phyloP scores from a whole-genome alignment of 2,113 vertebrate genomes.

The Indicator maculatus region DNA sequence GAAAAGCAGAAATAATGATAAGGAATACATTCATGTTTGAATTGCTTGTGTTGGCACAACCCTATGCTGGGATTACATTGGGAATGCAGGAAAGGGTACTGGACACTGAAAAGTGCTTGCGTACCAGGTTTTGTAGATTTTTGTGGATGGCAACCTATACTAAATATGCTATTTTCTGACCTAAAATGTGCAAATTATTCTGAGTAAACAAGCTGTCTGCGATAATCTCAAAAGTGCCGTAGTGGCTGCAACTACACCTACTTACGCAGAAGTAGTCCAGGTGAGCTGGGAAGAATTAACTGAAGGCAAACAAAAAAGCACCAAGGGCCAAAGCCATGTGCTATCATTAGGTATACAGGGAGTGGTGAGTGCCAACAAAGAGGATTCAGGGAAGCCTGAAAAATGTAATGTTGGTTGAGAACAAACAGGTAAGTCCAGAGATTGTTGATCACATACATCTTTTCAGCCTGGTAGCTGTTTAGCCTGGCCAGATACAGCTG shows the following conservation, averaged over 20 bases:
- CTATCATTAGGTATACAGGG: background rate
- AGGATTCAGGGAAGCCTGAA: background rate
- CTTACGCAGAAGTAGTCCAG: background rate
- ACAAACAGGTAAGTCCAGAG: background rate
- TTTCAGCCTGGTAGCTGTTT: background rate
- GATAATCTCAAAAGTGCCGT: background rate
- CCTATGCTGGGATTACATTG: background rate
- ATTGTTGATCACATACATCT: rapidly evolving
- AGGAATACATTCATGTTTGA: background rate
- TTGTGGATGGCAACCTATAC: background rate
- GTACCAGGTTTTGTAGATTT: background rate
- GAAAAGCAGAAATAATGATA: background rate
- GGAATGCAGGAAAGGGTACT: background rate
- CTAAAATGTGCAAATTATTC: background rate
- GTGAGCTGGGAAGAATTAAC: background rate
- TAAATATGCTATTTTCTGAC: background rate
- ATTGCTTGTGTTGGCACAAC: background rate
- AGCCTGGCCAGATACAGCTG: background rate
- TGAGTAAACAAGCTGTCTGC: background rate
- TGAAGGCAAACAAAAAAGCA: background rate
- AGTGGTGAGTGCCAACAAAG: background rate
- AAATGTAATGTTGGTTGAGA: background rate
- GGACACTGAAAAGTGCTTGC: background rate
- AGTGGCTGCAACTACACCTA: background rate
- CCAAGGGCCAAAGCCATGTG: background rate